Conservation (phyloP, 2,113 vertebrate genomes). For the Gnathonemus longibarbis region DNA sequence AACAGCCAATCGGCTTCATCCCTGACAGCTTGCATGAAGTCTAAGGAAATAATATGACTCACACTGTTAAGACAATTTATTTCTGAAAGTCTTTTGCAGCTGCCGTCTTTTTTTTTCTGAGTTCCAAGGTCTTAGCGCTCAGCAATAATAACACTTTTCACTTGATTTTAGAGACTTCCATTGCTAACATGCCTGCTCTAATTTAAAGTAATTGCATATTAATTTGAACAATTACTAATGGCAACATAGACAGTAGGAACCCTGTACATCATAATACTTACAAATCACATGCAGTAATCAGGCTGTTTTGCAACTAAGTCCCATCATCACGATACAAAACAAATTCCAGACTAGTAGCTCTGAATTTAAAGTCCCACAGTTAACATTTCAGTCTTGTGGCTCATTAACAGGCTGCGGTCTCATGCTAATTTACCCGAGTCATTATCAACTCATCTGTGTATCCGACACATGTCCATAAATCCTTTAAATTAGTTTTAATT, state of each 20-base stretch:
- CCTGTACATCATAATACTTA: neutral
- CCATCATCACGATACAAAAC: neutral
- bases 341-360: neutral
- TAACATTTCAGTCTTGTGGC: neutral
- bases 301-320: neutral
- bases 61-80: neutral
- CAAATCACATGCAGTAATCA: neutral
- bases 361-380: neutral
- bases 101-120: neutral
- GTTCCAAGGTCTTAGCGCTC: neutral
- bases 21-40: neutral
- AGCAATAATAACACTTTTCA: neutral
- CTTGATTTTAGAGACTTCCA: neutral
- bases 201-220: neutral
- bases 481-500: conserved; percentile 10
- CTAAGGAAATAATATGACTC: neutral
- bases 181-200: neutral
- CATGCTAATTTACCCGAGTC: neutral
- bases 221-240: neutral
- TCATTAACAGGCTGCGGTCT: neutral
- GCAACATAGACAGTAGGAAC: neutral
- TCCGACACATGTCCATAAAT: neutral
- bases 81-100: neutral
- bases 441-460: neutral
- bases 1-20: neutral